Conservation (phyloP, 2,797 vertebrate species). For the Cynodonichthys magdalenae region DNA sequence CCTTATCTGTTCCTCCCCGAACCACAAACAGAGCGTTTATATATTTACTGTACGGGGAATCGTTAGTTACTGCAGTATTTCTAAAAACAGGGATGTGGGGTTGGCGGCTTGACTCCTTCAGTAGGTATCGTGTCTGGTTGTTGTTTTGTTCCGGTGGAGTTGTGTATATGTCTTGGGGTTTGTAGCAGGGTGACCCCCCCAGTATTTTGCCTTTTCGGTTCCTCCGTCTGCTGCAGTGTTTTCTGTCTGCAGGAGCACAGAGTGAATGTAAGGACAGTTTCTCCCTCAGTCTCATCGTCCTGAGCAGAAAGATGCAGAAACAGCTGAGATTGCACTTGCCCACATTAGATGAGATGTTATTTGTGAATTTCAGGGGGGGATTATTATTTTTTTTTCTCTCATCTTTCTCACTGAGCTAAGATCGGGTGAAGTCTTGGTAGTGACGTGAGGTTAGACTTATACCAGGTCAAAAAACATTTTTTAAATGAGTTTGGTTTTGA, state of each 20-base stretch:
- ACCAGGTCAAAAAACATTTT: slow-evolving; percentile 27
- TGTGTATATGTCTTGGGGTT: slow-evolving; percentile 25
- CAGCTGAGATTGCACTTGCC: slow-evolving; percentile 60
- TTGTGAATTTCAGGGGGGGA: slow-evolving; percentile 21
- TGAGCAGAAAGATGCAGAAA: slow-evolving; percentile 37
- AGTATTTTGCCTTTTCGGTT: slow-evolving; percentile 58
- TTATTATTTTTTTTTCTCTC: slow-evolving; percentile 1
- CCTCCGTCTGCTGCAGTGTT: slow-evolving; percentile 21
- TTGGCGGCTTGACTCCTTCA: slow-evolving; percentile 24
- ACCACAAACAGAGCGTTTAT: slow-evolving; percentile 24
- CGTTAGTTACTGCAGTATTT: slow-evolving; percentile 54
- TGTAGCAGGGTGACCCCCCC: slow-evolving; percentile 46
- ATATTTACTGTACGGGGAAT: slow-evolving; percentile 54
- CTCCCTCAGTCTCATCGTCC: slow-evolving; percentile 26
- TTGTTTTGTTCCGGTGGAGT: too few relatives aligned
- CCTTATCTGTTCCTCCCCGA: slow-evolving; percentile 62
- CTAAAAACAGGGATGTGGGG: slow-evolving; percentile 56
- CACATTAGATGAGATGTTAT: slow-evolving; percentile 29
- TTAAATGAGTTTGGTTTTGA: slow-evolving; percentile 39
- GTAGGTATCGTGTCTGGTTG: slow-evolving; percentile 2
- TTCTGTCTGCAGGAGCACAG: slow-evolving; percentile 1
- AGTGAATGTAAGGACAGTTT: slow-evolving; percentile 59
- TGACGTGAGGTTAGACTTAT: slow-evolving; percentile 66
- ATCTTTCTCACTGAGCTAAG: slow-evolving; percentile 75
- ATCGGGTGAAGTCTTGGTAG: slow-evolving; percentile 55